These are phyloP conservation scores for Epistrophella euchroma DNA, from an alignment of 2,888 invertebrate genomes.

Conservation along the genomic window DNA sequence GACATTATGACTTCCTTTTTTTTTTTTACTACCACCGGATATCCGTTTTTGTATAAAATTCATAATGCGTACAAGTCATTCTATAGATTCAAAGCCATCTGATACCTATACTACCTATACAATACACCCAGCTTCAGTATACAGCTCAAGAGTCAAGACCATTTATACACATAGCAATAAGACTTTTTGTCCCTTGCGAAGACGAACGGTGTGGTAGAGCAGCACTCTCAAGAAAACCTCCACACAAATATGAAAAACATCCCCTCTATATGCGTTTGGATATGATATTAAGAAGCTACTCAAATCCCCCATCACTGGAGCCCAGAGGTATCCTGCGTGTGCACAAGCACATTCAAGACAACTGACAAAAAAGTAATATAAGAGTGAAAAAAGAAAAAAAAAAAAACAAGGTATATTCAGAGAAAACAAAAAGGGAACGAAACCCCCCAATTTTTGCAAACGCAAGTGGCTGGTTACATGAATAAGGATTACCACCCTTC, in stretches of 20 bases:
- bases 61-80: conserved; percentile 68
- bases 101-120: conserved; percentile 25
- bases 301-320: conserved; percentile 6
- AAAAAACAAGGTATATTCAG: neutral
- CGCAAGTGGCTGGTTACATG: conserved; percentile 61
- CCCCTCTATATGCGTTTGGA: neutral
- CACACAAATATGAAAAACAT: conserved; percentile 10
- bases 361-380: conserved; percentile 62
- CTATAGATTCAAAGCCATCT: conserved; percentile 37
- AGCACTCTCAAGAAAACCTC: conserved; percentile 13
- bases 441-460: conserved; percentile 12
- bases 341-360: conserved; percentile 65
- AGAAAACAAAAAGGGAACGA: neutral
- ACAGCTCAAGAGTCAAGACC: conserved; percentile 31
- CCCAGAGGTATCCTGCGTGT: conserved; percentile 50
- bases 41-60: conserved; percentile 65
- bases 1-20: conserved; percentile 57
- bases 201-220: neutral
- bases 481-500: conserved; percentile 66
- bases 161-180: conserved; percentile 1
- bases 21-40: conserved; percentile 60
- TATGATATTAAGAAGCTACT: conserved; percentile 29
- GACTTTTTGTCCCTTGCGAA: conserved; percentile 29
- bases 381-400: conserved; percentile 14
- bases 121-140: too few species aligned